Conservation (phyloP, 2,888 invertebrate genomes). For the Lissonota sp. region DNA sequence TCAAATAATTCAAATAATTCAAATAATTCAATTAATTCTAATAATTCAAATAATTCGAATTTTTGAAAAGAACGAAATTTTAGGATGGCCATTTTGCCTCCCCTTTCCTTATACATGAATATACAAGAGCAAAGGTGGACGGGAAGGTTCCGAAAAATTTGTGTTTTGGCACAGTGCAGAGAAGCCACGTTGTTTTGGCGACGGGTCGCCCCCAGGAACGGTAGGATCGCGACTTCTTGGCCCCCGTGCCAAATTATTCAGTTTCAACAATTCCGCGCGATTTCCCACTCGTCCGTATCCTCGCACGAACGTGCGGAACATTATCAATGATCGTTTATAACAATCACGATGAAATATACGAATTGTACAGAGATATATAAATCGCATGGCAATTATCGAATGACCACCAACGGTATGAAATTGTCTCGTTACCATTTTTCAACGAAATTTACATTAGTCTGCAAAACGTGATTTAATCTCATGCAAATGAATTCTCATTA, state of each 20-base stretch:
- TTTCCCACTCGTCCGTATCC: conserved; percentile 8
- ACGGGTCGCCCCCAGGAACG: conserved; percentile 46
- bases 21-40: too few relatives aligned
- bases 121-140: not conserved
- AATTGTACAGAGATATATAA: conserved; percentile 32
- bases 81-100: too few relatives aligned
- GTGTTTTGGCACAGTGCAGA: conserved; percentile 20
- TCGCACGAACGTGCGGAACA: conserved; percentile 22
- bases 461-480: too few relatives aligned
- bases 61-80: too few relatives aligned
- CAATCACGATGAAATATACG: conserved; percentile 41
- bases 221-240: conserved; percentile 64
- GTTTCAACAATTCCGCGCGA: conserved; percentile 60
- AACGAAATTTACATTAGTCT: not conserved
- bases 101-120: not conserved
- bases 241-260: conserved; percentile 71
- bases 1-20: too few relatives aligned
- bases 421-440: not conserved
- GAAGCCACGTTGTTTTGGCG: conserved; percentile 1
- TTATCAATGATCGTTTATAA: conserved; percentile 36
- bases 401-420: not conserved
- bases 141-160: conserved; percentile 27
- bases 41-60: too few relatives aligned
- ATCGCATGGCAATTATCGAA: conserved; percentile 25
- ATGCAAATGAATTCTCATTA: too few relatives aligned